Base-by-base conservation (phyloP, 92 coral and sea anemone genomes). In the Bergia sp. region DNA sequence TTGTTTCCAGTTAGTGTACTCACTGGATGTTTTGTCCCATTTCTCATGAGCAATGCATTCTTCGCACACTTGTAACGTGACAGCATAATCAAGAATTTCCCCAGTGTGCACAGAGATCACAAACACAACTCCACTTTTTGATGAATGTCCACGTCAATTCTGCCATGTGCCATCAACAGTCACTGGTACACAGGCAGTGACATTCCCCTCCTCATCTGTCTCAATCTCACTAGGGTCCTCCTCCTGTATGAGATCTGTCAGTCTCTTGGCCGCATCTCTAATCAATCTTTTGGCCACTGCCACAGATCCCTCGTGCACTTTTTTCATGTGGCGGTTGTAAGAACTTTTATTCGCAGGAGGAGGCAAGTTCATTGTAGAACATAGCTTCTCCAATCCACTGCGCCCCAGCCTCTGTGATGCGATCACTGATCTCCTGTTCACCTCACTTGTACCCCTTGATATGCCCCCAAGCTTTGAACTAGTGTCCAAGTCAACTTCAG, bases 71-170 rank as follows among this genome's bases (percentile, higher is more conserved):
- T 87, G 88, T 5, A 93, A 82, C 93, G 90, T 92, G 12, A 92
- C 91, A 16, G 73, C 57, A 74, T 90, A 92, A 79, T 92, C 91
- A 37, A 92, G 82, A 77, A 92, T 80, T 76, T 90, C 91, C 3
- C 91, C 95, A 37, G 93, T 90, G 79, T 84, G 79, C 13, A 90
- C 93, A 2, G 93, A 92, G 49, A 92, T 88, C 12, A 90, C 93
- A 88, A 92, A 90, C 0, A 87, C 90, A 20, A 92, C 93, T 78
- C 93, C 93, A 82, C 82, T 86, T 74, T 92, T 90, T 7, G 91
- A 92, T 10, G 95, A 92, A 65, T 92, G 94, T 45, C 91, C 86
- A 13, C 81, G 74, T 39, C n/a, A n/a, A n/a, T 88, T 88, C 73
- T 88, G 91, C 90, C 91, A 88, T 1, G 86, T 88, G 38, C 86